Conservation (phyloP, 2,888 invertebrate species). For the Calephelis perditalis region DNA sequence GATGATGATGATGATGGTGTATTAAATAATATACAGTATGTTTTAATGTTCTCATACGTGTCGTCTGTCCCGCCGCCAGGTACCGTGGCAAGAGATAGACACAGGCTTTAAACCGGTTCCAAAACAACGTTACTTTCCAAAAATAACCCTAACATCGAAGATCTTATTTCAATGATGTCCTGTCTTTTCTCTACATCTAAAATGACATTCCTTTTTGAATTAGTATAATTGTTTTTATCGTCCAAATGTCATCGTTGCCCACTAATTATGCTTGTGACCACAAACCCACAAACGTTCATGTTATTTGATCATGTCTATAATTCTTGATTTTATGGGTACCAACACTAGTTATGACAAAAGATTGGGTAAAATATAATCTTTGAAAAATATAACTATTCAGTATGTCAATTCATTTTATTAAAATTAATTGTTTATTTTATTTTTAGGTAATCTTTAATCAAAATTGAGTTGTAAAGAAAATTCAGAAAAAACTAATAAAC, state of each 20-base stretch:
- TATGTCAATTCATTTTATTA: no score
- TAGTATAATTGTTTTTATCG: conserved; percentile 45
- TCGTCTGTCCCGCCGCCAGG: conserved; percentile 1
- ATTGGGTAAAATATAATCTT: conserved; percentile 15
- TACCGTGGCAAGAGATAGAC: not conserved
- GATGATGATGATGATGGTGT: not conserved
- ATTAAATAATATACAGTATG: conserved; percentile 5
- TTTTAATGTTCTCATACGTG: not conserved
- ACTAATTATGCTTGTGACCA: conserved; percentile 47
- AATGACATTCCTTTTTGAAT: conserved; percentile 45
- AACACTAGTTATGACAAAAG: conserved; percentile 33
- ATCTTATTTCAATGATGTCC: conserved; percentile 38
- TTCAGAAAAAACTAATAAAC: no score
- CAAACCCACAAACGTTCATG: conserved; percentile 34
- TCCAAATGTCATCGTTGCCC: conserved; percentile 41
- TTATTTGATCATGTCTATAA: conserved; percentile 42
- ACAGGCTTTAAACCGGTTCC: conserved; percentile 32
- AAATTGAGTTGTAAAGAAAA: no score
- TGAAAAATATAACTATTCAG: no score
- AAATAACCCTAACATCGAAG: conserved; percentile 34
- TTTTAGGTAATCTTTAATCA: no score
- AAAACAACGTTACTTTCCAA: conserved; percentile 31
- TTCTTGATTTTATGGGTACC: conserved; percentile 32
- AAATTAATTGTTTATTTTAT: no score
- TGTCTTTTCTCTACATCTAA: conserved; percentile 39